Conservation (phyloP, 2,797 vertebrate genomes). For the Rhodeus uyekii region DNA sequence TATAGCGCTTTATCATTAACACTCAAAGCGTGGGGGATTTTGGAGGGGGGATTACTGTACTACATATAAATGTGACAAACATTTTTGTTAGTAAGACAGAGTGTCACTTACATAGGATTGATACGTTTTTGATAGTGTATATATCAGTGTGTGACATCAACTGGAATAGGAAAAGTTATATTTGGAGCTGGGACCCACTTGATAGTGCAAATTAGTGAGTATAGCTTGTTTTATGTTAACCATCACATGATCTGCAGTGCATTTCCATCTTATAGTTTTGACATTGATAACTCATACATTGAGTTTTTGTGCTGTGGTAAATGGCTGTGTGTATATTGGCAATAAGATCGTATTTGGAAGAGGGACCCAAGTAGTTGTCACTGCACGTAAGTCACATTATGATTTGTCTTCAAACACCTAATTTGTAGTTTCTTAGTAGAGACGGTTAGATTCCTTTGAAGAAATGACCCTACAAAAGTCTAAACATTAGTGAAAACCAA, state of each 20-base stretch:
- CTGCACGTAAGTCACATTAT: slow-evolving; percentile 46
- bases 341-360: slow-evolving; percentile 49
- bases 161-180: slow-evolving; percentile 32
- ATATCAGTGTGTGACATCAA: slow-evolving; percentile 27
- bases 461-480: neutral
- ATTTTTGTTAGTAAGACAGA: neutral
- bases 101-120: neutral
- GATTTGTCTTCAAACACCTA: neutral
- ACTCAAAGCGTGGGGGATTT: no score
- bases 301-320: slow-evolving; percentile 15
- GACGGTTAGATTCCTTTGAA: neutral
- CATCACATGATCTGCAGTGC: neutral
- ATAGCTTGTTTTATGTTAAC: neutral
- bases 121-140: neutral
- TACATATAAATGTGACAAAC: neutral
- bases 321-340: slow-evolving; percentile 32
- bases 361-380: slow-evolving; percentile 46
- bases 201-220: slow-evolving; percentile 13
- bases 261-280: neutral
- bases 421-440: neutral
- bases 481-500: neutral
- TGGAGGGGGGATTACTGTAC: no score
- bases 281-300: neutral
- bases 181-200: slow-evolving; percentile 20
- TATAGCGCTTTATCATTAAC: no score